phyloP scores from a whole-genome alignment of 2,113 vertebrate genomes.

The Apistogramma diplotaenia region DNA sequence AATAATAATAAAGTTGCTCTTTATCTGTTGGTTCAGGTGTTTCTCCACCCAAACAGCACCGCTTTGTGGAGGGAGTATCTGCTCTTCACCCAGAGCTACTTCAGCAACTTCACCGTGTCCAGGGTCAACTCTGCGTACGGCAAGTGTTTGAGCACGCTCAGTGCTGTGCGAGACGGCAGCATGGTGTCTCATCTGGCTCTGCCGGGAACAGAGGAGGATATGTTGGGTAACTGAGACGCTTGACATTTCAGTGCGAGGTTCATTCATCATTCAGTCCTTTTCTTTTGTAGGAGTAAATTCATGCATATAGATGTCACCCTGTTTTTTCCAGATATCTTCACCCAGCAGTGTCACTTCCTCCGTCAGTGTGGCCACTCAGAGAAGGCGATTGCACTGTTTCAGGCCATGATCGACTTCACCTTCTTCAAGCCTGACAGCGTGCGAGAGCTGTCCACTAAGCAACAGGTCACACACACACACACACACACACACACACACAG shows the following conservation, averaged over 20 bases:
- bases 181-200: slow-evolving; percentile 89
- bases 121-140: slow-evolving; percentile 87
- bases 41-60: slow-evolving; percentile 91
- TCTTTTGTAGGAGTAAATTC: neutral
- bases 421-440: slow-evolving; percentile 94
- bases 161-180: slow-evolving; percentile 87
- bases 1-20: neutral
- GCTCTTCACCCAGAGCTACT: slow-evolving; percentile 91
- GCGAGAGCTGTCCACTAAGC: slow-evolving; percentile 82
- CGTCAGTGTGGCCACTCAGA: slow-evolving; percentile 91
- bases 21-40: slow-evolving; percentile 69
- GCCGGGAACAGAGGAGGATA: slow-evolving; percentile 86
- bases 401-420: slow-evolving; percentile 93
- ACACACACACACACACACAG: neutral
- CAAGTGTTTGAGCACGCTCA: slow-evolving; percentile 90
- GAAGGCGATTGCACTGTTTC: slow-evolving; percentile 89
- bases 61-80: slow-evolving; percentile 90
- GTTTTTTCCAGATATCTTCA: slow-evolving; percentile 79
- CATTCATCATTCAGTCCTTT: neutral
- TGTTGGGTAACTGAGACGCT: slow-evolving; percentile 81
- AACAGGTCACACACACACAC: slow-evolving; percentile 80
- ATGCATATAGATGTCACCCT: neutral
- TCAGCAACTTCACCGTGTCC: slow-evolving; percentile 88
- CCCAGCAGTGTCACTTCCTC: slow-evolving; percentile 92
- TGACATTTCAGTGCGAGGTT: neutral